Base-by-base conservation (phyloP, 2,113 vertebrate species). In the Lamprotornis superbus region DNA sequence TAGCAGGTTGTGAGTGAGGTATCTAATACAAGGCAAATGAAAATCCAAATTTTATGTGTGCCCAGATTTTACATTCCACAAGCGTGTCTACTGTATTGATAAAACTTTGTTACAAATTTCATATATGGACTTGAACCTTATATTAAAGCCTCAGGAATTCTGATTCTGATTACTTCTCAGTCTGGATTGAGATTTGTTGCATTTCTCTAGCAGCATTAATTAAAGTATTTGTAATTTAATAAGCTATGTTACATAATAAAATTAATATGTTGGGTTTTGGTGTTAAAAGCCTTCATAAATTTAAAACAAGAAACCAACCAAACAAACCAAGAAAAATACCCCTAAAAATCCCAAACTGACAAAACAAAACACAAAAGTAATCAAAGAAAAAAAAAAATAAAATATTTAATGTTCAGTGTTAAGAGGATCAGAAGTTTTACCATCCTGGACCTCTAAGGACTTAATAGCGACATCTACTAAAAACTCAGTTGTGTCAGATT, bases 401-500 rank as follows among this genome's bases (percentile, higher is more conserved):
- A 89, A 70, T 69, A 15, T 7, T 87, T 71, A 39, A 69, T 64
- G 8, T 11, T 90, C 67, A 30, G 25, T 65, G 8, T 83, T 64
- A 81, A 86, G 55, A 60, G 10, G 56, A 83, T 53, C 77, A 30
- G 15, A 60, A 47, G 67, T 64, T 70, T 83, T 86, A 46, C 53
- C 82, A 78, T 57, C 22, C 19, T 25, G 37, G 31, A 89, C 14
- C 3, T 86, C 67, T 71, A 87, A 95, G 73, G 14, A 65, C 53
- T 69, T 42, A 84, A 95, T 47, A 55, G 47, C 39, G 69, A 84
- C n/a, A 82, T 35, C 46, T 84, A 52, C 31, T 93, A 53, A 95
- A 87, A 80, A 17, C 83, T 89, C 88, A 98, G 92, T 99, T 93
- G 96, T 98, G 98, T 98, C 98, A 98, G 94, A 97, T 98, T 98